phyloP scores from a whole-genome alignment of 2,888 invertebrate genomes.

The Tortrix viridana region DNA sequence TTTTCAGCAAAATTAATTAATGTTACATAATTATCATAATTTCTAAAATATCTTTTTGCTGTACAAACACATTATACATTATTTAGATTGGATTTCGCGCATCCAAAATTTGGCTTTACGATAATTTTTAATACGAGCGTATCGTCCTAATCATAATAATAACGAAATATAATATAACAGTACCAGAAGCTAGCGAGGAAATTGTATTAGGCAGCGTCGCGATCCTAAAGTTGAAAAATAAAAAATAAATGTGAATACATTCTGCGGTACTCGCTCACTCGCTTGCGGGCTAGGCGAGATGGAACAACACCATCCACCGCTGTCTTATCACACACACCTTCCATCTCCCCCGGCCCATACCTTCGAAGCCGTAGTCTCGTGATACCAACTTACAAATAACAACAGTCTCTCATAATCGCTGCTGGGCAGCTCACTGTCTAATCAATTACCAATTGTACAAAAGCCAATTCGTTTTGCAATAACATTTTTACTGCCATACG shows the following conservation, averaged over 20 bases:
- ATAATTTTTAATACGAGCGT: constrained; percentile 30
- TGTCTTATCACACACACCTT: neutral
- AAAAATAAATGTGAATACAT: constrained; percentile 38
- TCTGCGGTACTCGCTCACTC: too few relatives aligned
- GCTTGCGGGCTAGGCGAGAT: too few relatives aligned
- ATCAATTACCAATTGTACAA: neutral
- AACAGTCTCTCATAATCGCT: constrained; percentile 23
- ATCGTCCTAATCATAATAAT: constrained; percentile 32
- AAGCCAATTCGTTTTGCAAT: neutral
- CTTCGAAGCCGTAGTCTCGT: constrained; percentile 19
- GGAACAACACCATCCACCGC: too few relatives aligned
- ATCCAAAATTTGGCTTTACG: constrained; percentile 27
- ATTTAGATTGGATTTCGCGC: constrained; percentile 21
- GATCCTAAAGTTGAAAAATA: constrained; percentile 28
- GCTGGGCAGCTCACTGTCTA: neutral
- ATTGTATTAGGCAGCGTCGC: constrained; percentile 17
- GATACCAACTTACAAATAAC: constrained; percentile 32
- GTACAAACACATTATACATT: constrained; percentile 36
- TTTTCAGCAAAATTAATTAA: constrained; percentile 34
- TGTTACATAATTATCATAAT: constrained; percentile 34
- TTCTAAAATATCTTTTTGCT: constrained; percentile 37
- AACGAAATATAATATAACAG: constrained; percentile 33
- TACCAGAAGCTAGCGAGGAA: constrained; percentile 33
- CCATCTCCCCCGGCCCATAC: constrained; percentile 16
- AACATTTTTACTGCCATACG: too few relatives aligned